Conservation (phyloP, 2,888 invertebrate species). For the Protonemura montana region DNA sequence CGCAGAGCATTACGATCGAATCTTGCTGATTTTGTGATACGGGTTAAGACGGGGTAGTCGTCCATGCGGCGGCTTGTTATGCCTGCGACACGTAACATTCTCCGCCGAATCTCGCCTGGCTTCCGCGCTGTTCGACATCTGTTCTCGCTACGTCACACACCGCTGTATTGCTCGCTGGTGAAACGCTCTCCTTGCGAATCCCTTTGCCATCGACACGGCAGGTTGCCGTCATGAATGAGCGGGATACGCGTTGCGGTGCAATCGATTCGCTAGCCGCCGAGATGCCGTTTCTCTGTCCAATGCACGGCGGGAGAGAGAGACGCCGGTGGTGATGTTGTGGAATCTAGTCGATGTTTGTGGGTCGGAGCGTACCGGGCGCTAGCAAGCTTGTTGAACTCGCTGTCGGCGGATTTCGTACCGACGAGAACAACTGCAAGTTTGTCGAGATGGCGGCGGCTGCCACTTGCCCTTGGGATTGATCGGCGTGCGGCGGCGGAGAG, state of each 20-base stretch:
- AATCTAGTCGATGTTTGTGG: not conserved
- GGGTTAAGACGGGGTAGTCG: too few species aligned
- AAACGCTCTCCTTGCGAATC: too few species aligned
- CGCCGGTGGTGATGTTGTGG: not conserved
- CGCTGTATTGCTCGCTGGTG: too few species aligned
- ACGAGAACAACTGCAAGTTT: not conserved
- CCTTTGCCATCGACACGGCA: too few species aligned
- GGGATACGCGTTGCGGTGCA: not conserved
- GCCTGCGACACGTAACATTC: too few species aligned
- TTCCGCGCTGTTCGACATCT: too few species aligned
- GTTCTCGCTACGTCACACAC: too few species aligned
- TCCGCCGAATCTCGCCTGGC: too few species aligned
- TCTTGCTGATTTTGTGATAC: too few species aligned
- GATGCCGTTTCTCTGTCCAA: not conserved
- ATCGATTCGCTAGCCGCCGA: slow-evolving; percentile 13
- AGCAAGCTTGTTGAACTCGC: not conserved
- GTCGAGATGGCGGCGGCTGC: not conserved
- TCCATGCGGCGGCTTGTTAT: too few species aligned
- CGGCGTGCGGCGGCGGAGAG: not conserved
- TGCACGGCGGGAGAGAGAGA: slow-evolving; percentile 25
- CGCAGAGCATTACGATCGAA: too few species aligned
- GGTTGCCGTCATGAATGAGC: not conserved
- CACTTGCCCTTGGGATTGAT: not conserved
- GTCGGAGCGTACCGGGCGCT: not conserved
- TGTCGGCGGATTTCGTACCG: too few species aligned